Evolutionary conservation across 1,140 invertebrate genomes (phyloP).

Genomic region (Trichoplusia ni): DNA sequence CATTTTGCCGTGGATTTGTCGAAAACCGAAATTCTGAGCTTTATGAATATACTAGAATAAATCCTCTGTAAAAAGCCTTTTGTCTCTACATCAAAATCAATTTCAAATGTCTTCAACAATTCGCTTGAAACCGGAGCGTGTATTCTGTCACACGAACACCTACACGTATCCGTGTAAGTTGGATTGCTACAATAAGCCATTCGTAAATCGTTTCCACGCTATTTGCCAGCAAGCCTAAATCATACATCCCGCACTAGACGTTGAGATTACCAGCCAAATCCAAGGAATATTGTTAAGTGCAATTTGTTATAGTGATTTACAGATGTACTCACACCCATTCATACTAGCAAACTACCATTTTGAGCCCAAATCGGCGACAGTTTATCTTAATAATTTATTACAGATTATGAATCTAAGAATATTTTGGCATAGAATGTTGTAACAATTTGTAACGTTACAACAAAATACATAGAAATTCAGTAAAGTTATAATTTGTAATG

Average conservation of each 20-base stretch:
- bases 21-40: too few relatives aligned
- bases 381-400: neutral
- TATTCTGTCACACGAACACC: neutral
- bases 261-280: slow-evolving; percentile 6
- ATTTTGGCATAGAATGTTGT: too few relatives aligned
- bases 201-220: neutral
- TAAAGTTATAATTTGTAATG: neutral
- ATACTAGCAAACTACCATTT: neutral
- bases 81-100: slow-evolving; percentile 10
- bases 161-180: slow-evolving; percentile 1
- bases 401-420: too few relatives aligned
- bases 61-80: too few relatives aligned
- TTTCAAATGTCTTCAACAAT: slow-evolving; percentile 8
- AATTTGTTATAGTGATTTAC: slow-evolving; percentile 18
- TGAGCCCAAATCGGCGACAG: neutral
- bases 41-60: too few relatives aligned
- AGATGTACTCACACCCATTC: neutral
- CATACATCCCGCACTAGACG: slow-evolving; percentile 1
- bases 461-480: neutral
- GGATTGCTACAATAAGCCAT: slow-evolving; percentile 1
- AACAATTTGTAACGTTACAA: neutral
- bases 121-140: neutral
- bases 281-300: slow-evolving; percentile 1
- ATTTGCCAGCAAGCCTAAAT: slow-evolving; percentile 23
- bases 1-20: too few relatives aligned